A percentile compares a stretch with the other conserved stretches of the same genome.
phyloP scores from a whole-genome alignment of 2,113 vertebrate genomes.

The Peucedramus taeniatus region DNA sequence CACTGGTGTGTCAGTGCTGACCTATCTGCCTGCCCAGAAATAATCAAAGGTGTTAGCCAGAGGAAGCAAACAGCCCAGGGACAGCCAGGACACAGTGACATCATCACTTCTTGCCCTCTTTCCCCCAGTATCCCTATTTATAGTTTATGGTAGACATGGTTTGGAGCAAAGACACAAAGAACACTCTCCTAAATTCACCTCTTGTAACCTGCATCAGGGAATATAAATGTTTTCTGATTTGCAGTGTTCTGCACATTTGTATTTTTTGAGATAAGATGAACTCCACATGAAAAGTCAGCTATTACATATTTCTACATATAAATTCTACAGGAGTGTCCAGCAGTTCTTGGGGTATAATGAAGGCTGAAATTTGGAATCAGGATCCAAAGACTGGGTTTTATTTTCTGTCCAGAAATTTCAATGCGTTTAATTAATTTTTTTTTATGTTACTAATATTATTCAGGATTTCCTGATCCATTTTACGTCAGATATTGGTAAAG shows the following conservation, averaged over 20 bases:
- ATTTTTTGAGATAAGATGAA: not conserved
- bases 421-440: not conserved
- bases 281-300: not conserved
- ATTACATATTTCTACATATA: not conserved
- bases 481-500: not conserved
- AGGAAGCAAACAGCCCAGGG: not conserved
- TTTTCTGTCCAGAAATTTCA: not conserved
- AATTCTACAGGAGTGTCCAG: not conserved
- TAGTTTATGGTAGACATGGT: not conserved
- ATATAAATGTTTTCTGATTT: not conserved
- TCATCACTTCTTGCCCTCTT: not conserved
- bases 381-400: not conserved
- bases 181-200: not conserved
- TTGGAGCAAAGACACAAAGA: not conserved
- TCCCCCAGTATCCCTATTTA: not conserved
- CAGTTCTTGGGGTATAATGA: not conserved
- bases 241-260: not conserved
- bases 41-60: constrained; percentile 1
- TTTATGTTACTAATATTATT: not conserved
- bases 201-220: not conserved
- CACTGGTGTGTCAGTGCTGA: constrained; percentile 5
- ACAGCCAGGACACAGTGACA: not conserved
- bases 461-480: not conserved
- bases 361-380: not conserved
- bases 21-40: not conserved